These are phyloP conservation scores for Brachyopa scutellaris DNA, from an alignment of 2,888 invertebrate genomes.

Conservation along the genomic window DNA sequence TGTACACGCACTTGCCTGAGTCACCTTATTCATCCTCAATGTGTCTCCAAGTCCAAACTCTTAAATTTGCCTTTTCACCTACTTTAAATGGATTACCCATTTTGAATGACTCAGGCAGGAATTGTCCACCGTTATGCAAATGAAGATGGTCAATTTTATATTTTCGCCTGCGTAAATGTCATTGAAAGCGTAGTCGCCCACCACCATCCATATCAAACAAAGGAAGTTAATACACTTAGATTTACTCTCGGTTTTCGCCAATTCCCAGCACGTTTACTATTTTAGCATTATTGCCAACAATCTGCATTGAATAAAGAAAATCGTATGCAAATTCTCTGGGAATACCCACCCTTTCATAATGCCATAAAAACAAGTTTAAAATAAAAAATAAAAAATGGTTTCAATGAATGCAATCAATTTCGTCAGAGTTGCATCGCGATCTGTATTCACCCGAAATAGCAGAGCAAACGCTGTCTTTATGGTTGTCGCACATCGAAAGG, in stretches of 20 bases:
- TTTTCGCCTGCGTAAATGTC: background rate
- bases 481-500: background rate
- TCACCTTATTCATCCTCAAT: too few relatives aligned
- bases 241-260: background rate
- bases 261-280: slow-evolving; percentile 54
- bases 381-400: slow-evolving; percentile 2
- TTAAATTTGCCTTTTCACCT: too few relatives aligned
- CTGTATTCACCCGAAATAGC: slow-evolving; percentile 8
- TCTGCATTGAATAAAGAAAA: slow-evolving; percentile 48
- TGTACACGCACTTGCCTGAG: too few relatives aligned
- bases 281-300: slow-evolving; percentile 41
- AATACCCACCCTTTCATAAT: slow-evolving; percentile 48
- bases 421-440: slow-evolving; percentile 41
- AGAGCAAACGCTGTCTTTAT: slow-evolving; percentile 11
- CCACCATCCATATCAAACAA: slow-evolving; percentile 8
- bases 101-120: slow-evolving; percentile 22
- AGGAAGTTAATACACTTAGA: slow-evolving; percentile 45
- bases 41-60: too few relatives aligned
- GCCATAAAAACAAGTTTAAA: too few relatives aligned
- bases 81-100: slow-evolving; percentile 39
- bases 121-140: slow-evolving; percentile 11
- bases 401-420: slow-evolving; percentile 47
- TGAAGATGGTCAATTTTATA: background rate
- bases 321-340: slow-evolving; percentile 39
- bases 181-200: background rate